A percentile compares a stretch with the other conserved stretches of the same genome.
phyloP scores from a whole-genome alignment of 1,140 invertebrate species.

The Latrodectus geometricus region DNA sequence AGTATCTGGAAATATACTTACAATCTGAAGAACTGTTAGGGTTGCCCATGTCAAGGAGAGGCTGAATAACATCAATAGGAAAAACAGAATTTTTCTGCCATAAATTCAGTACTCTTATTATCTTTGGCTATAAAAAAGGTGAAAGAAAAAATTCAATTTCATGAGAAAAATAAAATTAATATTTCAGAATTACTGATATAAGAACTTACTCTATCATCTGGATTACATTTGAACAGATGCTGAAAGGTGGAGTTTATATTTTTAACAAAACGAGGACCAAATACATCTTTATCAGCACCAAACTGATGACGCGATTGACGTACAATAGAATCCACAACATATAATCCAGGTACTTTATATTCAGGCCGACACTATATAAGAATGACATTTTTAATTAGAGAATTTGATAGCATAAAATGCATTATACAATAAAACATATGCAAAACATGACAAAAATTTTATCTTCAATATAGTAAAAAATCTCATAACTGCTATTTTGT shows the following conservation, averaged over 20 bases:
- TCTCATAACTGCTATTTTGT: too few species aligned
- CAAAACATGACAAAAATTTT: background rate
- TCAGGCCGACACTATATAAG: slow-evolving; percentile 88
- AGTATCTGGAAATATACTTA: background rate
- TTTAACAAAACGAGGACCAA: slow-evolving; percentile 95
- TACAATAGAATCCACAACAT: slow-evolving; percentile 99
- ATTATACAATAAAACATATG: too few species aligned
- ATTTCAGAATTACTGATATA: background rate
- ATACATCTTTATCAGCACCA: slow-evolving; percentile 96
- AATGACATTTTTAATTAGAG: slow-evolving; percentile 59
- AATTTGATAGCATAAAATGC: background rate
- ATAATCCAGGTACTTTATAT: slow-evolving; percentile 98
- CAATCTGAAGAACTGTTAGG: slow-evolving; percentile 73
- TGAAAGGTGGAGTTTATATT: slow-evolving; percentile 95
- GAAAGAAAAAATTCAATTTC: background rate
- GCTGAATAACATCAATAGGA: slow-evolving; percentile 94
- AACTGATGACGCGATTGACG: slow-evolving; percentile 97
- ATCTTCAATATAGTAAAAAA: too few species aligned
- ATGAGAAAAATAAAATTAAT: background rate
- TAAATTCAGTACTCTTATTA: slow-evolving; percentile 95
- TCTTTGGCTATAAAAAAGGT: slow-evolving; percentile 84
- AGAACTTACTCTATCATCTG: slow-evolving; percentile 87
- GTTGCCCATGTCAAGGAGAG: slow-evolving; percentile 90
- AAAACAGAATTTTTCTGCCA: slow-evolving; percentile 99
- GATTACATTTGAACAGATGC: slow-evolving; percentile 91